These are phyloP conservation scores for Gonatopus flavifemur DNA, from an alignment of 1,140 invertebrate species.

Conservation along the genomic window DNA sequence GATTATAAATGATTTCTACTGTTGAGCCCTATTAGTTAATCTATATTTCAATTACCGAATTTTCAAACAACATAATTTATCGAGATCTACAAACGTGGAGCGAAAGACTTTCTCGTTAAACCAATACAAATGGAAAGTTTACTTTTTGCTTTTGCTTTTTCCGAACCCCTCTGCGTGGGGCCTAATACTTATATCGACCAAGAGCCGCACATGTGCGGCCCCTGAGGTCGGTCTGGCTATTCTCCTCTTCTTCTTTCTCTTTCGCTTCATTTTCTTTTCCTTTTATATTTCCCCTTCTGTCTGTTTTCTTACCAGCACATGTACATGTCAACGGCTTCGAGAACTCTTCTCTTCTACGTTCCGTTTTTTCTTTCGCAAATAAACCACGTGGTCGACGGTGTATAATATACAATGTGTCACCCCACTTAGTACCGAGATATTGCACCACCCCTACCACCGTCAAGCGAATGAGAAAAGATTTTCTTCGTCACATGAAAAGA, in stretches of 20 bases:
- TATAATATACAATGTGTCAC: not conserved
- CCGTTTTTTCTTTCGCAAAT: slow-evolving; percentile 17
- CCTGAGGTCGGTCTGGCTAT: not conserved
- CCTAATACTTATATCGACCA: slow-evolving; percentile 7
- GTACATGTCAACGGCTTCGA: no score
- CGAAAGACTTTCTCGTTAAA: no score
- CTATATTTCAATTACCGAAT: no score
- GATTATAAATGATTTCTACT: no score
- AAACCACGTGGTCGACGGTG: slow-evolving; percentile 19
- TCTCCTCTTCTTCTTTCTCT: not conserved
- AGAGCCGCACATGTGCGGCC: slow-evolving; percentile 22
- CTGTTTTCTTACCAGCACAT: not conserved
- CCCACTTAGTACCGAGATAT: slow-evolving; percentile 13
- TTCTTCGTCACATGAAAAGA: no score
- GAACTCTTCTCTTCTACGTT: no score
- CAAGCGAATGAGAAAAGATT: slow-evolving; percentile 6
- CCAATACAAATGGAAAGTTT: no score
- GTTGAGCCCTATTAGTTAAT: no score
- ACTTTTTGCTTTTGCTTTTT: slow-evolving; percentile 9
- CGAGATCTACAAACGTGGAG: no score
- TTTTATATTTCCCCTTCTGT: not conserved
- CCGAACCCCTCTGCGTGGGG: slow-evolving; percentile 22
- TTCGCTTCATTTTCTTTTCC: not conserved
- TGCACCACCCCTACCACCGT: slow-evolving; percentile 6
- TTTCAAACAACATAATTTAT: no score